Evolutionary conservation across 2,888 invertebrate genomes (phyloP), one percentile per base, ranked within the genome.

Genomic region (Tiphia femorata): DNA sequence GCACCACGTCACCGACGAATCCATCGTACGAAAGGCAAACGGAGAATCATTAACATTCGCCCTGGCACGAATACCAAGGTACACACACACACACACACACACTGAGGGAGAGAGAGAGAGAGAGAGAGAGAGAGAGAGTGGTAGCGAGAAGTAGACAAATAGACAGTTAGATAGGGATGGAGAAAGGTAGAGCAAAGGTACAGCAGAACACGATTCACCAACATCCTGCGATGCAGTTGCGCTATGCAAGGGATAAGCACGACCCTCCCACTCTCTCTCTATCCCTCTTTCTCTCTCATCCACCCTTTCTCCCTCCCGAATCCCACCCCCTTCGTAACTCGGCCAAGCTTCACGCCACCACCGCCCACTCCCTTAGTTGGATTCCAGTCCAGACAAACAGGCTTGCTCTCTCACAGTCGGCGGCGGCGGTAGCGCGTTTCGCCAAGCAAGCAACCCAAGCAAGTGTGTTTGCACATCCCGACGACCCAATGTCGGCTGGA

Each of bases 381-480:
- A 72, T 76, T 72, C 61, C 71, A 66, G 70, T 70, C 67, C 58
- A 70, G 69, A 73, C 75, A 75, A 72, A 72, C 72, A 77, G 61
- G 61, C 68, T 60, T 70, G 66, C 63, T 70, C 71, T 63, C 67
- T 61, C 60, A 65, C 70, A 67, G 71, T 67, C 64, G 62, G 50
- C n/a, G n/a, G n/a, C n/a, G n/a, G n/a, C n/a, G n/a, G n/a, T n/a
- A n/a, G n/a, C 38, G 56, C 63, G 52, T 56, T 57, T 62, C 53
- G 49, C 50, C 42, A 42, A 51, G 49, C 59, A 49, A 62, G 54
- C 63, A 49, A 54, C 14, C 52, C 44, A 38, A 46, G 49, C 61
- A 38, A 62, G 48, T 30, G 53, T 69, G 61, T 69, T 69, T 69
- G 64, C 53, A 59, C 55, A 68, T 58, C 59, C 57, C 35, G 46